phyloP scores from a whole-genome alignment of 2,113 vertebrate genomes.

The Stigmatopora nigra region DNA sequence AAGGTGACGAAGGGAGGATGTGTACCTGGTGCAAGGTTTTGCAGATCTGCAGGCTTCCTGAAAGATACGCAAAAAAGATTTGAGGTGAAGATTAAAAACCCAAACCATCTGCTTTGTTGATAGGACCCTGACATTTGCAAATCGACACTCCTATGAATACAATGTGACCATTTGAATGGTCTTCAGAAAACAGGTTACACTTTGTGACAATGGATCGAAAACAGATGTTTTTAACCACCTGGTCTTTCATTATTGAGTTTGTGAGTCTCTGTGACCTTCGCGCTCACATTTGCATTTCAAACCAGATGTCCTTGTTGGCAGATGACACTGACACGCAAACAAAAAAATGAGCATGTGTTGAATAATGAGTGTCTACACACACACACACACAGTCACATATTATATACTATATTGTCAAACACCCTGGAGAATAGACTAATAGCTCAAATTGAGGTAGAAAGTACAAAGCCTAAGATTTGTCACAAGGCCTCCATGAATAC shows the following conservation, averaged over 20 bases:
- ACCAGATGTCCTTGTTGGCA: conserved; percentile 57
- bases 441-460: neutral
- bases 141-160: neutral
- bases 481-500: conserved; percentile 27
- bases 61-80: conserved; percentile 12
- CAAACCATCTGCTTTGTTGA: neutral
- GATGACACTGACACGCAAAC: conserved; percentile 44
- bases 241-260: neutral
- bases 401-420: conserved; percentile 1
- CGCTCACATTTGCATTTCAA: conserved; percentile 42
- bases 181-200: neutral
- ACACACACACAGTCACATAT: neutral
- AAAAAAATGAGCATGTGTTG: conserved; percentile 52
- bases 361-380: conserved; percentile 34
- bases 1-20: conserved; percentile 97
- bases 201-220: neutral
- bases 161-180: neutral
- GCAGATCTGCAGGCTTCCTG: conserved; percentile 96
- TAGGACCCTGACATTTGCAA: neutral
- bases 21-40: conserved; percentile 95
- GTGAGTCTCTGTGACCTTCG: conserved; percentile 24
- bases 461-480: neutral
- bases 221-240: neutral
- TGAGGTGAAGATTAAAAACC: neutral
- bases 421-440: neutral